phyloP scores from a whole-genome alignment of 2,888 invertebrate genomes.

The Pogonocherus hispidulus region DNA sequence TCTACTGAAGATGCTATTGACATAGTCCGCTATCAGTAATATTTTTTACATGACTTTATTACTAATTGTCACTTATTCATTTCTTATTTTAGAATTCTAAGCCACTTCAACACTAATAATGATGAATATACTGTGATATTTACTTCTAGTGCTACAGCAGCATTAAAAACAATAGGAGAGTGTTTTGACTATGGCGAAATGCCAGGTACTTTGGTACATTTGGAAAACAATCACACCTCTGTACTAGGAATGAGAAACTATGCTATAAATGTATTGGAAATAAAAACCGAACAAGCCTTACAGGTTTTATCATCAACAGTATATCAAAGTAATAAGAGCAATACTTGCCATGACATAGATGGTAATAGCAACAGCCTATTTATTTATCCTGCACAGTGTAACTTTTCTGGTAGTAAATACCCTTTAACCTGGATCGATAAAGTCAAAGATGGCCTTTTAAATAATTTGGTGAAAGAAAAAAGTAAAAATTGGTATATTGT shows the following conservation, averaged over 20 bases:
- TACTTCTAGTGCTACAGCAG: constrained; percentile 93
- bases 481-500: constrained; percentile 78
- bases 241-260: constrained; percentile 92
- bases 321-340: constrained; percentile 9
- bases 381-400: constrained; percentile 93
- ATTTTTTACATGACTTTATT: constrained; percentile 21
- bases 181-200: constrained; percentile 76
- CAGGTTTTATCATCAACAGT: constrained; percentile 52
- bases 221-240: constrained; percentile 95
- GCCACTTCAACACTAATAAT: constrained; percentile 85
- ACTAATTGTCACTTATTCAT: neutral
- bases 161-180: constrained; percentile 88
- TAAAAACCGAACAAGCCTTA: constrained; percentile 74
- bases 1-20: constrained; percentile 88
- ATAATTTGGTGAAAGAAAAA: constrained; percentile 63
- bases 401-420: constrained; percentile 94
- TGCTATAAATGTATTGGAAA: constrained; percentile 72
- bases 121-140: constrained; percentile 91
- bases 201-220: constrained; percentile 77
- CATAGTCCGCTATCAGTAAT: constrained; percentile 82
- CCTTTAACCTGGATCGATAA: constrained; percentile 80
- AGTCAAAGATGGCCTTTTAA: constrained; percentile 74
- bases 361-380: constrained; percentile 74
- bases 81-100: constrained; percentile 76
- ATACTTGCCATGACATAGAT: neutral